Percentiles rank a stretch among this genome's conserved stretches.
Conservation (phyloP, 1,140 invertebrate genomes). For the Leptinotarsa defecta region DNA sequence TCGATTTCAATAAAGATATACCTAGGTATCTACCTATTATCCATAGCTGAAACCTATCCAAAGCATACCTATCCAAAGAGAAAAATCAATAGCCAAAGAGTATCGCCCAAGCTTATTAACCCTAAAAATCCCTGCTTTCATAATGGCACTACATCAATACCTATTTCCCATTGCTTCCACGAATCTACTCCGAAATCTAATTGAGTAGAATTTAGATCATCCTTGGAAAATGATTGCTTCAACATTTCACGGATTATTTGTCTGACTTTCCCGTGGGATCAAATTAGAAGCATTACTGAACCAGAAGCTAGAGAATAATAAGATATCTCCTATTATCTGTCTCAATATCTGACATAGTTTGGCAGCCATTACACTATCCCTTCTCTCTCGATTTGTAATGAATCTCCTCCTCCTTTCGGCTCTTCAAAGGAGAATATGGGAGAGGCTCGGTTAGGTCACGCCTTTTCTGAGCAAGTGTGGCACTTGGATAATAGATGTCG, state of each 20-base stretch:
- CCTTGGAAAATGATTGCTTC: slow-evolving; percentile 17
- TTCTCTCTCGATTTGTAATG: slow-evolving; percentile 43
- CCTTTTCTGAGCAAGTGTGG: slow-evolving; percentile 27
- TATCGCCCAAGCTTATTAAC: too few relatives aligned
- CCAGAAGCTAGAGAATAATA: slow-evolving; percentile 54
- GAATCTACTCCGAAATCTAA: slow-evolving; percentile 18
- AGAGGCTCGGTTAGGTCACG: neutral
- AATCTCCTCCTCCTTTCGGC: slow-evolving; percentile 35
- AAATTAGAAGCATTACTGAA: slow-evolving; percentile 55
- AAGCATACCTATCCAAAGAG: too few relatives aligned
- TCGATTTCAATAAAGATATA: too few relatives aligned
- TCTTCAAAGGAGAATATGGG: slow-evolving; percentile 21
- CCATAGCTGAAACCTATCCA: too few relatives aligned
- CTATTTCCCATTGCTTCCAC: neutral
- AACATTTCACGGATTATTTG: slow-evolving; percentile 16
- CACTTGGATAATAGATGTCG: slow-evolving; percentile 29
- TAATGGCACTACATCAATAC: neutral
- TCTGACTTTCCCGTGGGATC: slow-evolving; percentile 50
- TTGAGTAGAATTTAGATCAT: slow-evolving; percentile 24
- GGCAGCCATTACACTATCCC: slow-evolving; percentile 55
- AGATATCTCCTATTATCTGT: slow-evolving; percentile 56
- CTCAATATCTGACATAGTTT: slow-evolving; percentile 51
- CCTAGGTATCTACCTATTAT: too few relatives aligned
- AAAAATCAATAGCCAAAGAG: too few relatives aligned
- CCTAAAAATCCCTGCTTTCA: too few relatives aligned